Evolutionary conservation across 2,797 vertebrate genomes (phyloP).

Genomic region (Molossus alvarezi): DNA sequence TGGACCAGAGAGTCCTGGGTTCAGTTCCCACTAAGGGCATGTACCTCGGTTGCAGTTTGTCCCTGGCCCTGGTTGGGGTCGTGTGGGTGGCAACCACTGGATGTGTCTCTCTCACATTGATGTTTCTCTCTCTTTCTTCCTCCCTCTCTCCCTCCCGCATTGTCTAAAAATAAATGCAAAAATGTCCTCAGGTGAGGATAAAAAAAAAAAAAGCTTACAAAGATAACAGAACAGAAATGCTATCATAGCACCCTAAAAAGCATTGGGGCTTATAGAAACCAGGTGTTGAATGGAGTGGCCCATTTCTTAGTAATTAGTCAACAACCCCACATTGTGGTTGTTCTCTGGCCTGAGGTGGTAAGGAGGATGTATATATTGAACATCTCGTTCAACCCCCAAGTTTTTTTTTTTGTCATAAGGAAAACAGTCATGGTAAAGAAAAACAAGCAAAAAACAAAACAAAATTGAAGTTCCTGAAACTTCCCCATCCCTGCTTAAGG

Average conservation of each 20-base stretch:
- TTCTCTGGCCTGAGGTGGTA: not conserved
- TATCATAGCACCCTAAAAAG: rapidly evolving
- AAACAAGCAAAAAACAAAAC: not conserved
- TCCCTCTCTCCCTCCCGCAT: too few relatives aligned
- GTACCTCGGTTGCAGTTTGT: too few relatives aligned
- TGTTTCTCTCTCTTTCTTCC: too few relatives aligned
- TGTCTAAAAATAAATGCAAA: too few relatives aligned
- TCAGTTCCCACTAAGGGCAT: too few relatives aligned
- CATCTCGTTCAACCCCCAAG: rapidly evolving
- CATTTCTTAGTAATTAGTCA: not conserved
- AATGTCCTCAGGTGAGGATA: too few relatives aligned
- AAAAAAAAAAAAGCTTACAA: not conserved
- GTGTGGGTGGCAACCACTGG: too few relatives aligned
- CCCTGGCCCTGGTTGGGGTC: too few relatives aligned
- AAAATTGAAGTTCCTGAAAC: not conserved
- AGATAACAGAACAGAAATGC: not conserved
- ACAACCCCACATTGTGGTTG: not conserved
- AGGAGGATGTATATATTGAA: not conserved
- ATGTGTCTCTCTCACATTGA: too few relatives aligned
- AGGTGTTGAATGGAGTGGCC: not conserved
- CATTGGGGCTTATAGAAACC: not conserved
- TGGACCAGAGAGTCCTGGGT: too few relatives aligned
- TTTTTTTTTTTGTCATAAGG: not conserved
- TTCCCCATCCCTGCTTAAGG: not conserved
- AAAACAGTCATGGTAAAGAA: not conserved